A percentile compares a stretch with the other conserved stretches of the same genome.
Conservation (phyloP, 2,797 vertebrate species). For the Astyanax mexicanus region DNA sequence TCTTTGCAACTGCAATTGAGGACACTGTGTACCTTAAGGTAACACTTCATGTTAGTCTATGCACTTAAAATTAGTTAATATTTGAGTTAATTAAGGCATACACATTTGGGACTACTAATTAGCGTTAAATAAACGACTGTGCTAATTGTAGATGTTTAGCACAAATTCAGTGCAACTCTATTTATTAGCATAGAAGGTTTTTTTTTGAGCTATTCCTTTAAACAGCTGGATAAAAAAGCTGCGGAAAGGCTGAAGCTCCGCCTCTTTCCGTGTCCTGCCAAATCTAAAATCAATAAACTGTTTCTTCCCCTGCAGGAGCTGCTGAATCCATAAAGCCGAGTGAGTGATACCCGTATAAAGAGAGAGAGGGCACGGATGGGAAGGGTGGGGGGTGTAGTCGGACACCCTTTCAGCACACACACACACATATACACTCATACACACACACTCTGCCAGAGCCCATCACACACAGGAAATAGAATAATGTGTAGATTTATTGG, state of each 20-base stretch:
- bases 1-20: too few relatives aligned
- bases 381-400: conserved; percentile 31
- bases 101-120: too few relatives aligned
- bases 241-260: conserved; percentile 24
- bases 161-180: too few relatives aligned
- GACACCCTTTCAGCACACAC: conserved; percentile 25
- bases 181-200: too few relatives aligned
- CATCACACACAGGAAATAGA: conserved; percentile 69
- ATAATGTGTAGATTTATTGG: conserved; percentile 66
- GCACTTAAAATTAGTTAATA: too few relatives aligned
- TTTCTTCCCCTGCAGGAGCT: conserved; percentile 73
- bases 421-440: too few relatives aligned
- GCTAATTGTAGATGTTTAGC: too few relatives aligned
- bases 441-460: conserved; percentile 67
- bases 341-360: conserved; percentile 73
- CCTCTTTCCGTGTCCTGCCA: conserved; percentile 62
- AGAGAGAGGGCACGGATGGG: not conserved
- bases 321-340: conserved; percentile 77
- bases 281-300: conserved; percentile 84
- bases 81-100: too few relatives aligned
- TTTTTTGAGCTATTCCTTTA: conserved; percentile 29
- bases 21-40: too few relatives aligned
- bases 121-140: too few relatives aligned
- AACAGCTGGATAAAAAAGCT: conserved; percentile 29
- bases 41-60: too few relatives aligned